Percentiles rank a stretch among this genome's conserved stretches.
Conservation (phyloP, 1,140 invertebrate genomes). For the Pygmarrhopalites habei region DNA sequence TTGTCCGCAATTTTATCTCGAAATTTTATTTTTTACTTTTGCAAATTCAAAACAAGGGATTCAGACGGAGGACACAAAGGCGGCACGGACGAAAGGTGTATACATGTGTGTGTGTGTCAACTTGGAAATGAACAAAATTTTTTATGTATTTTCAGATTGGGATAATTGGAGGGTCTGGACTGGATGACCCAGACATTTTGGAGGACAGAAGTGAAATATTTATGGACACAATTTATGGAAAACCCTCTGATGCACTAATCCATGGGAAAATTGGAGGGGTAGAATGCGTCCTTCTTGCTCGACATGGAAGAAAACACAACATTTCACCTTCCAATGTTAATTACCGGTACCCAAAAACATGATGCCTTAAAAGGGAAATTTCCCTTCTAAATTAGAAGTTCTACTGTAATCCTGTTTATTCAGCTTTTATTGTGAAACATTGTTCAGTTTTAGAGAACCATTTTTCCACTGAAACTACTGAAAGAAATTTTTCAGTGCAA, state of each 20-base stretch:
- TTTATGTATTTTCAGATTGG: constrained; percentile 62
- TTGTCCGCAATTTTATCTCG: too few species aligned
- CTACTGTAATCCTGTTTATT: too few species aligned
- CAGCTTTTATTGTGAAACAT: too few species aligned
- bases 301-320: constrained; percentile 81
- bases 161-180: constrained; percentile 89
- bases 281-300: constrained; percentile 72
- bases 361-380: not conserved
- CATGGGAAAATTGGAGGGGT: constrained; percentile 68
- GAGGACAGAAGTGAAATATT: constrained; percentile 56
- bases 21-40: too few species aligned
- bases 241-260: constrained; percentile 73
- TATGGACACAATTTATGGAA: constrained; percentile 73
- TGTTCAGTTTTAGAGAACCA: too few species aligned
- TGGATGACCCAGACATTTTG: constrained; percentile 78
- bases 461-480: too few species aligned
- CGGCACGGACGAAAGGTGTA: too few species aligned
- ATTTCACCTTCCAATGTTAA: constrained; percentile 79
- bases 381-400: too few species aligned
- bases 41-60: too few species aligned
- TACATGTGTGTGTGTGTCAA: too few species aligned
- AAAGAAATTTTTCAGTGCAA: too few species aligned
- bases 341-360: constrained; percentile 56
- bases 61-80: too few species aligned
- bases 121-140: not conserved